Evolutionary conservation across 2,888 invertebrate genomes (phyloP).

Genomic region (Pegoplata infirma): DNA sequence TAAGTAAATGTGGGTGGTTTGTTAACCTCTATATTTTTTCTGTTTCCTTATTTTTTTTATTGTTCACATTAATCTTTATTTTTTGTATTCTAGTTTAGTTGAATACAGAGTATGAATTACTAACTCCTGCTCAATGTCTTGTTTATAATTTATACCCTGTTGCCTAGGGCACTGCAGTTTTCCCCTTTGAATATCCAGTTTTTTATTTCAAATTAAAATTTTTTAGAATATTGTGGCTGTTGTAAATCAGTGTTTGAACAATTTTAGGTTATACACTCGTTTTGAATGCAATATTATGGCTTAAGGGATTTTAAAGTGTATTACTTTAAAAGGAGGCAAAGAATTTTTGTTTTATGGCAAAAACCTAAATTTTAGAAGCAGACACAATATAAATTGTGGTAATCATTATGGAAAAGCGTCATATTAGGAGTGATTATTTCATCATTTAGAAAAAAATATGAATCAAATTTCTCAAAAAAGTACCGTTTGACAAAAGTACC

Average conservation of each 20-base stretch:
- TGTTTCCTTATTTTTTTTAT: slow-evolving; percentile 14
- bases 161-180: slow-evolving; percentile 39
- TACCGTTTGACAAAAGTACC: too few species aligned
- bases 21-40: slow-evolving; percentile 43
- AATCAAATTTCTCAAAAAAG: too few species aligned
- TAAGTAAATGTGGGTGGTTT: slow-evolving; percentile 51
- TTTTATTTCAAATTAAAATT: slow-evolving; percentile 31
- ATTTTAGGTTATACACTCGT: neutral
- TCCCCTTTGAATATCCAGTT: slow-evolving; percentile 18
- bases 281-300: too few species aligned
- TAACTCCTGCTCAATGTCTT: neutral
- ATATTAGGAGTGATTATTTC: too few species aligned
- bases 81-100: neutral
- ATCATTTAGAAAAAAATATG: too few species aligned
- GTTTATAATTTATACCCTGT: slow-evolving; percentile 26
- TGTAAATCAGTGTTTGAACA: neutral
- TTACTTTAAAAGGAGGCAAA: neutral
- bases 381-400: too few species aligned
- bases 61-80: slow-evolving; percentile 15
- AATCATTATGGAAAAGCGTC: too few species aligned
- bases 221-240: neutral
- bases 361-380: too few species aligned
- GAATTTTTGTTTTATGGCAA: too few species aligned
- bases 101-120: neutral
- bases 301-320: neutral